Evolutionary conservation across 1,140 invertebrate species (phyloP), one percentile per base, ranked within the genome.

Genomic region (Pseudomyrmex flavicornis): DNA sequence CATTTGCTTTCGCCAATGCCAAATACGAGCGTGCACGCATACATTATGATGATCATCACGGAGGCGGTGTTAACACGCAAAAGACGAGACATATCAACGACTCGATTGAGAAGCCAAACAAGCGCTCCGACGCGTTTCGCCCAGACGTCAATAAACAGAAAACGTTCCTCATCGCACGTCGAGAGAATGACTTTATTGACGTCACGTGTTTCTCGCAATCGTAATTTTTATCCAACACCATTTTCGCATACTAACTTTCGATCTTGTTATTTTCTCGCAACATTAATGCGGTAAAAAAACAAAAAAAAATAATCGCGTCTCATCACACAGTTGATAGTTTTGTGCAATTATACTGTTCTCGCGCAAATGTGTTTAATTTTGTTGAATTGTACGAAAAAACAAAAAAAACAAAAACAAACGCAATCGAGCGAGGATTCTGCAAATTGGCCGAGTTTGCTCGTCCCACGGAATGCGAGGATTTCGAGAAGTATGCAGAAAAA

Each of bases 1-100:
- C 76, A 79, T 79, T 79, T 79, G 65, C 65, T 70, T 70, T 79
- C 65, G 44, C 44, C 76, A 79, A 79, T 79, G 65, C 76, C 76
- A 70, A 79, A 79, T 79, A 59, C 54, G n/a, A 70, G 35, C 44
- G 15, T 68, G 35, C 52, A 13, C 52, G 65, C 76, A 69, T 79
- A 79, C 52, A 69, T 79, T 79, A 79, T 70, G 65, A 69, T 48
- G 75, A 79, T 79, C 76, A 59, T 79, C 76, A 70, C 63, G 76
- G 17, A 79, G 74, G n/a, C 65, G 10, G 50, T 79, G 52, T 79
- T 79, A 79, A 79, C 65, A 79, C 76, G 44, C 15, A 58, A 15
- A 58, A 69, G 50, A 70, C 44, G 65, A 46, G 20, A 15, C 52
- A 35, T 70, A 79, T 79, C 76, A 79, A 70, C 65, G 52, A 58